Percentiles rank a stretch among this genome's conserved stretches.
phyloP scores from a whole-genome alignment of 2,888 invertebrate genomes.

The Zhuqinia jingwanae region DNA sequence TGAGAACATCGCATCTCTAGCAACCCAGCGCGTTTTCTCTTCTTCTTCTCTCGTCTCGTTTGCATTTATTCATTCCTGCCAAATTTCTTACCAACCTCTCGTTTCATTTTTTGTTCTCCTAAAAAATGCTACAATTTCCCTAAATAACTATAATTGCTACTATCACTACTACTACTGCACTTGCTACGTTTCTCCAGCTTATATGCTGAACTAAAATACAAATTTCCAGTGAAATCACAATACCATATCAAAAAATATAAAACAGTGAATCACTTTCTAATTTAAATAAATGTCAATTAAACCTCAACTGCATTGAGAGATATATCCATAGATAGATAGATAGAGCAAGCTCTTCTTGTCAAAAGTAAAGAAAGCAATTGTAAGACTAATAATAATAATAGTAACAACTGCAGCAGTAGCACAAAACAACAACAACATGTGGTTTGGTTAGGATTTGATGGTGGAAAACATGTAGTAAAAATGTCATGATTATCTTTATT shows the following conservation, averaged over 20 bases:
- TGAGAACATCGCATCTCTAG: slow-evolving; percentile 54
- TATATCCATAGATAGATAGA: no score
- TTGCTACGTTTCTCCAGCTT: neutral
- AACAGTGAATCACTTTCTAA: no score
- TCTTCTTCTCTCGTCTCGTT: slow-evolving; percentile 26
- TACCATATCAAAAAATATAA: no score
- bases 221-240: no score
- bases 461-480: slow-evolving; percentile 24
- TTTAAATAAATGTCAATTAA: no score
- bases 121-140: neutral
- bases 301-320: no score
- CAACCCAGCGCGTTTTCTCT: no score
- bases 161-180: neutral
- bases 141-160: no score
- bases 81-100: slow-evolving; percentile 53
- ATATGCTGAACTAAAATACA: no score
- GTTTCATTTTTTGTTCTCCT: neutral
- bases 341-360: no score
- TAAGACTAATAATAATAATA: neutral
- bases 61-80: slow-evolving; percentile 57
- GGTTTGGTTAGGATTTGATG: slow-evolving; percentile 10
- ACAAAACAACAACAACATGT: slow-evolving; percentile 52
- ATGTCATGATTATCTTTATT: slow-evolving; percentile 39
- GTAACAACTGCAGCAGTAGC: neutral
- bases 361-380: no score